Conservation (phyloP, 2,113 vertebrate genomes). For the Myiopsitta monachus region DNA sequence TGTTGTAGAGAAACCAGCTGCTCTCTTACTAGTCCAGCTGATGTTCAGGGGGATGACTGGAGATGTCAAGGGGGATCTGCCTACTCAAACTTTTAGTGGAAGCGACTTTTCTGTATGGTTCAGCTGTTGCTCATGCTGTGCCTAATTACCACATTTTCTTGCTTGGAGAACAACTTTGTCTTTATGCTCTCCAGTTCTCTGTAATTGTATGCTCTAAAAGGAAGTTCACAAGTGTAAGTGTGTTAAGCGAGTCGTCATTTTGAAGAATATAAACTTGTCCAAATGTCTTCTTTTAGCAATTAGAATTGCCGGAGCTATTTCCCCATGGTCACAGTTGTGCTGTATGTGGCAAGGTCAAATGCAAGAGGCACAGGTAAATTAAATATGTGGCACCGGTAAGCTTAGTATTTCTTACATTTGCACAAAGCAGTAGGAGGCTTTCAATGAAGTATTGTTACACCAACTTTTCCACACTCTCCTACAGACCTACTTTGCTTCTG, state of each 20-base stretch:
- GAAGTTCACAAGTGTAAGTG: fast-evolving
- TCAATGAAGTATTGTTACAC: neutral
- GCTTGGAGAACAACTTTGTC: neutral
- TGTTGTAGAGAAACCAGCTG: neutral
- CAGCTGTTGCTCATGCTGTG: neutral
- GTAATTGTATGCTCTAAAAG: fast-evolving
- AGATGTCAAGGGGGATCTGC: neutral
- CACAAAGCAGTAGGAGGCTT: neutral
- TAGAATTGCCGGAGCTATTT: constrained; percentile 86
- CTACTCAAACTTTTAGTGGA: neutral
- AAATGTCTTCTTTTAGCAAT: constrained; percentile 62
- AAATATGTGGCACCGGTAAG: neutral
- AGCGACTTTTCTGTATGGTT: fast-evolving
- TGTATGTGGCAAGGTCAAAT: constrained; percentile 93
- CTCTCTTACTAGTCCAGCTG: neutral
- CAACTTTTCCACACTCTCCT: neutral
- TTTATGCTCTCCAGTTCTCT: neutral
- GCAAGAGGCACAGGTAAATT: constrained; percentile 89
- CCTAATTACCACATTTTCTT: neutral
- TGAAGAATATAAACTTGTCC: neutral
- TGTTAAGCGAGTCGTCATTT: neutral
- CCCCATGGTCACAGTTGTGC: constrained; percentile 90
- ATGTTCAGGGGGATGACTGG: fast-evolving
- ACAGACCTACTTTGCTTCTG: constrained; percentile 86
- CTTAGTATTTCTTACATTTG: neutral